Conservation (phyloP, 2,888 invertebrate species). For the Cosmia pyralina region DNA sequence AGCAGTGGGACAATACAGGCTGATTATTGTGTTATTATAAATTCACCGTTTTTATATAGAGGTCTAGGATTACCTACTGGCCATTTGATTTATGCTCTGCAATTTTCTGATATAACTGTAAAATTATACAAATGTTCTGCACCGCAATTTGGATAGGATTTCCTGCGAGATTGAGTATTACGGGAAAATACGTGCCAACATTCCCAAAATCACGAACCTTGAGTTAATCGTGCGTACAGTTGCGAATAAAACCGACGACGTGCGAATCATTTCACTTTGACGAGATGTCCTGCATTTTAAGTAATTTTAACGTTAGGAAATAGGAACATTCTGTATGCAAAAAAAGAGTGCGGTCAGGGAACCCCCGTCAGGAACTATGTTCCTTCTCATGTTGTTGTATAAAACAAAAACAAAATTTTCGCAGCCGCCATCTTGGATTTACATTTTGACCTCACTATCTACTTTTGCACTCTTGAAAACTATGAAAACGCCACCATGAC, state of each 20-base stretch:
- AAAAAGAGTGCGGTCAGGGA: neutral
- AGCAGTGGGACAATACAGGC: too few relatives aligned
- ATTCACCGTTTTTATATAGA: neutral
- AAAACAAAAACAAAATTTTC: neutral
- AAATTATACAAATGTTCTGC: neutral
- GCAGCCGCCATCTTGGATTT: neutral
- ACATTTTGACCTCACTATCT: neutral
- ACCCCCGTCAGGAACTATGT: neutral
- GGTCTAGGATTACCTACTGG: neutral
- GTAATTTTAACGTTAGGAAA: neutral
- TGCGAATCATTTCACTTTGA: slow-evolving; percentile 15
- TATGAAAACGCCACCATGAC: neutral
- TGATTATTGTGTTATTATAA: too few relatives aligned
- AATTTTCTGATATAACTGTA: neutral
- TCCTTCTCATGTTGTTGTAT: neutral
- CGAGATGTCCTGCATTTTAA: slow-evolving; percentile 4
- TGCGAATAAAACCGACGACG: slow-evolving; percentile 18
- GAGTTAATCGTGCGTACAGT: slow-evolving; percentile 24
- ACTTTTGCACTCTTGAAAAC: neutral
- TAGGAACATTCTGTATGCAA: neutral
- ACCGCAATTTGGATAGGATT: slow-evolving; percentile 7
- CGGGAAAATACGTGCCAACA: slow-evolving; percentile 30
- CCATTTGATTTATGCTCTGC: neutral
- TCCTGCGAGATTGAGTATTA: slow-evolving; percentile 20
- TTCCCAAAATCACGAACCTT: slow-evolving; percentile 20